phyloP scores from a whole-genome alignment of 2,113 vertebrate genomes.

The Gracilinanus agilis region DNA sequence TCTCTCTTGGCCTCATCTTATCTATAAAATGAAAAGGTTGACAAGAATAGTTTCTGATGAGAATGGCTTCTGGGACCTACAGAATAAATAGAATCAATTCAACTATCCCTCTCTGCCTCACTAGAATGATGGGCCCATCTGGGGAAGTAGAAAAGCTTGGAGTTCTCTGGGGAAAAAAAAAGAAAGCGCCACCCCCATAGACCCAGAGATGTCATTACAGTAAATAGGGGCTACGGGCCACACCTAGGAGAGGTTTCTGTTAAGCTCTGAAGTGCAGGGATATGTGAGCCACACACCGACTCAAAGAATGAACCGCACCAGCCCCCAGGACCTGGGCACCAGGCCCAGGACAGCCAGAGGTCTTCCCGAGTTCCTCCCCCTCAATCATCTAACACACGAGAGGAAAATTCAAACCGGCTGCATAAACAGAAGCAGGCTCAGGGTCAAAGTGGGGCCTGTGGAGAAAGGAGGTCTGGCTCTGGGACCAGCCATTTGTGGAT shows the following conservation, averaged over 20 bases:
- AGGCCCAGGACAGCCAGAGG: constrained; percentile 9
- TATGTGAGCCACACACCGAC: background rate
- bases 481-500: background rate
- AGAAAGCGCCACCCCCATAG: constrained; percentile 35
- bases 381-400: background rate
- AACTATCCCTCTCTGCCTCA: background rate
- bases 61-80: background rate
- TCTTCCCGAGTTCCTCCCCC: background rate
- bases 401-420: background rate
- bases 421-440: background rate
- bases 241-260: constrained; percentile 49
- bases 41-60: background rate
- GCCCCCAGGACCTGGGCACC: background rate
- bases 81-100: background rate
- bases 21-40: background rate
- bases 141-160: background rate
- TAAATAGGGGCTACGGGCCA: constrained; percentile 46
- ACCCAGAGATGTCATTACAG: constrained; percentile 16
- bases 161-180: background rate
- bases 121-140: background rate
- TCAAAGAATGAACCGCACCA: background rate
- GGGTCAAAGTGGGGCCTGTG: fast-evolving
- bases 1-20: background rate
- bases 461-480: fast-evolving
- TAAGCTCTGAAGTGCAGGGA: background rate